Conservation (phyloP, 2,888 invertebrate species). For the Apantesis nais region DNA sequence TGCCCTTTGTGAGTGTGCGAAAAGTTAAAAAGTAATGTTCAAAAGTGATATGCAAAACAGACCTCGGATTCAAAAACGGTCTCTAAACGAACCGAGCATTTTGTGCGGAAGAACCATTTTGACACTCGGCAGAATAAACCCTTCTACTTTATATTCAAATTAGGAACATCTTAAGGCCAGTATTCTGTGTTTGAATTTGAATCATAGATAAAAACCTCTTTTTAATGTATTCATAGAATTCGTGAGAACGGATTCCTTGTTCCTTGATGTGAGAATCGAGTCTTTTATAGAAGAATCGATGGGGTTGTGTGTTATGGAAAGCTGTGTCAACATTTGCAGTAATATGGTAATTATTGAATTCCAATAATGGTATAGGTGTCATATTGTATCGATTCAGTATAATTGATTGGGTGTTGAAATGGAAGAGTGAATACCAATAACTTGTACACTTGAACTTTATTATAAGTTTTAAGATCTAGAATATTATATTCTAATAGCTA, state of each 20-base stretch:
- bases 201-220: slow-evolving; percentile 70
- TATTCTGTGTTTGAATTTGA: slow-evolving; percentile 61
- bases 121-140: slow-evolving; percentile 81
- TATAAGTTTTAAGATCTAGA: neutral
- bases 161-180: slow-evolving; percentile 71
- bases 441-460: neutral
- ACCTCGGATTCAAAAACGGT: slow-evolving; percentile 65
- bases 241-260: slow-evolving; percentile 51
- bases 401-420: slow-evolving; percentile 41
- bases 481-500: neutral
- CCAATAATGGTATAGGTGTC: slow-evolving; percentile 53
- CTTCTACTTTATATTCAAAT: slow-evolving; percentile 80
- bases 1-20: slow-evolving; percentile 67
- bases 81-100: slow-evolving; percentile 78
- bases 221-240: slow-evolving; percentile 78
- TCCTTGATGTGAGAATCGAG: slow-evolving; percentile 54
- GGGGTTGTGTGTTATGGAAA: slow-evolving; percentile 78
- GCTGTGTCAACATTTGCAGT: slow-evolving; percentile 81
- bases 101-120: slow-evolving; percentile 82
- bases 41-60: slow-evolving; percentile 77
- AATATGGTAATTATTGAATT: slow-evolving; percentile 71
- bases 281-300: slow-evolving; percentile 74
- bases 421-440: slow-evolving; percentile 3
- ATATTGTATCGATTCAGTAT: slow-evolving; percentile 53
- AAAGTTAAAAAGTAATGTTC: slow-evolving; percentile 63